A percentile compares a stretch with the other conserved stretches of the same genome.
These are phyloP conservation scores for Heteractis magnifica DNA, from an alignment of 92 coral and sea anemone species.

Conservation along the genomic window DNA sequence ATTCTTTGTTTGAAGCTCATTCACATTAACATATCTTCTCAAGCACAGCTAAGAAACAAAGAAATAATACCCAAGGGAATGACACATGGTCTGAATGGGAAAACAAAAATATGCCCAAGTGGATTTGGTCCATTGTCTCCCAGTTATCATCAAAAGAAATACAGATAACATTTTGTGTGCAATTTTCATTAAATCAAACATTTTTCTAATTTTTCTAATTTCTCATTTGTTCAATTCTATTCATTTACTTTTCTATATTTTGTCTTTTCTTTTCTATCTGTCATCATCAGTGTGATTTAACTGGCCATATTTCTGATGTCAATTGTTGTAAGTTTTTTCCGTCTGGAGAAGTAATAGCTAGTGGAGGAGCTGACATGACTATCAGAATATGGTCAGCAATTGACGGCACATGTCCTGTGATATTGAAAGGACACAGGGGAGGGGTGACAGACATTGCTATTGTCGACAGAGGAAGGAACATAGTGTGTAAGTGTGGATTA, in stretches of 20 bases:
- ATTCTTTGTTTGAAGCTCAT: too few species aligned
- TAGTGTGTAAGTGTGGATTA: slow-evolving; percentile 67
- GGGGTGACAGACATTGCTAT: slow-evolving; percentile 85
- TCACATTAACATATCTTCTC: too few species aligned
- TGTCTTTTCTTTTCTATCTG: background rate
- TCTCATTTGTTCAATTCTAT: background rate
- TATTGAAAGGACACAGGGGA: slow-evolving; percentile 85
- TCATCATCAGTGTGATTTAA: slow-evolving; percentile 62
- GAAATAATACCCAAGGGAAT: too few species aligned
- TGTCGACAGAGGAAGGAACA: slow-evolving; percentile 85
- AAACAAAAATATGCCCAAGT: too few species aligned
- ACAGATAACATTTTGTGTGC: too few species aligned
- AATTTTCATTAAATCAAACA: background rate
- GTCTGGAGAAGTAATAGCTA: slow-evolving; percentile 89
- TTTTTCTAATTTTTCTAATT: too few species aligned
- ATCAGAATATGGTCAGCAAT: slow-evolving; percentile 96
- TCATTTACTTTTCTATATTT: background rate
- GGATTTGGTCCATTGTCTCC: too few species aligned
- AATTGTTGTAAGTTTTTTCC: slow-evolving; percentile 92
- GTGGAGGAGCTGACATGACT: slow-evolving; percentile 91
- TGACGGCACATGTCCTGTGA: slow-evolving; percentile 92
- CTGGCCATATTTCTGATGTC: slow-evolving; percentile 87
- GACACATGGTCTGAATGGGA: too few species aligned
- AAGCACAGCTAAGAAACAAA: too few species aligned
- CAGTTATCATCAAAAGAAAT: too few species aligned